Percentiles rank a stretch among this genome's conserved stretches.
phyloP scores from a whole-genome alignment of 2,888 invertebrate genomes.

The Stenurella melanura region DNA sequence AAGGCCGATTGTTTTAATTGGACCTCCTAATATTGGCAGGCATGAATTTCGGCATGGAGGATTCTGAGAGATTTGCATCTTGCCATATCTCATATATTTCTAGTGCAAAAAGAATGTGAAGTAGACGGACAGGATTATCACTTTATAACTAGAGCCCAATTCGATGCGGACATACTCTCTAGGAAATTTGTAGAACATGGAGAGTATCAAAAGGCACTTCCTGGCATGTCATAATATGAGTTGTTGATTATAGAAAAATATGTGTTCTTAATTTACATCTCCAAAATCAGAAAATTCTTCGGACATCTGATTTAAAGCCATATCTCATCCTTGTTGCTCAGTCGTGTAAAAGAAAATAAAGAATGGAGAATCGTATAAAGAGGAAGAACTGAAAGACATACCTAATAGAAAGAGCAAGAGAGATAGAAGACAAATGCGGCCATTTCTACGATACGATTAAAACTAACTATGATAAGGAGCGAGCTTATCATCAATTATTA shows the following conservation, averaged over 20 bases:
- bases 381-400: slow-evolving; percentile 97
- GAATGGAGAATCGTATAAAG: slow-evolving; percentile 93
- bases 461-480: slow-evolving; percentile 96
- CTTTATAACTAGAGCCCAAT: slow-evolving; percentile 95
- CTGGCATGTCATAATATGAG: slow-evolving; percentile 93
- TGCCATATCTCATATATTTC: slow-evolving; percentile 96
- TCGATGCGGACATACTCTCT: slow-evolving; percentile 94
- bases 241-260: slow-evolving; percentile 96
- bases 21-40: slow-evolving; percentile 97
- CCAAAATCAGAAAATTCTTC: slow-evolving; percentile 93
- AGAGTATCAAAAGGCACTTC: slow-evolving; percentile 98
- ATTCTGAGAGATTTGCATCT: slow-evolving; percentile 96
- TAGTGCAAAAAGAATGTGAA: slow-evolving; percentile 93
- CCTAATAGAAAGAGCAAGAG: slow-evolving; percentile 96
- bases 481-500: slow-evolving; percentile 94
- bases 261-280: slow-evolving; percentile 98
- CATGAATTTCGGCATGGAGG: slow-evolving; percentile 98
- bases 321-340: slow-evolving; percentile 97
- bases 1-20: slow-evolving; percentile 97
- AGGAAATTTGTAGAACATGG: slow-evolving; percentile 98
- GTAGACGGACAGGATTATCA: slow-evolving; percentile 98
- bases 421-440: slow-evolving; percentile 98
- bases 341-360: slow-evolving; percentile 92
- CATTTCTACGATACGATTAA: slow-evolving; percentile 99
- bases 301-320: slow-evolving; percentile 96